Percentiles rank a stretch among this genome's conserved stretches.
phyloP scores from a whole-genome alignment of 2,888 invertebrate species.

The Nyleta sp. region DNA sequence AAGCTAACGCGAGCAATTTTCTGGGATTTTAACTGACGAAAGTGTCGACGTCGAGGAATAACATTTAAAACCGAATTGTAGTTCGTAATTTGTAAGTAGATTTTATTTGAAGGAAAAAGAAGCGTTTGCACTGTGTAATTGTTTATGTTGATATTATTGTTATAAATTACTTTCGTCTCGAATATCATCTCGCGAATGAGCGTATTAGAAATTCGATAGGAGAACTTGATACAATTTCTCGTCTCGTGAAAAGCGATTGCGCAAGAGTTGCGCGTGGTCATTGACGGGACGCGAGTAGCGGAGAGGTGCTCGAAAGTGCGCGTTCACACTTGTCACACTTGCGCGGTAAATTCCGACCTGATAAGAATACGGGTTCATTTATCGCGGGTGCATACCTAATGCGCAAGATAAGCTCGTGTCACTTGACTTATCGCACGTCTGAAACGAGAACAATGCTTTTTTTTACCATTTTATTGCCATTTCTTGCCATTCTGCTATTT shows the following conservation, averaged over 20 bases:
- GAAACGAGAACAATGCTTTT: too few relatives aligned
- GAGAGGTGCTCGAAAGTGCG: constrained; percentile 13
- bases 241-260: constrained; percentile 51
- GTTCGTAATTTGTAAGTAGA: too few relatives aligned
- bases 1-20: too few relatives aligned
- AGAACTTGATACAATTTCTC: constrained; percentile 59
- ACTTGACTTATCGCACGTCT: neutral
- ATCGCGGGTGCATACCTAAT: constrained; percentile 30
- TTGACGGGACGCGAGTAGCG: constrained; percentile 45
- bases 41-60: too few relatives aligned
- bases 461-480: too few relatives aligned
- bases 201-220: constrained; percentile 54
- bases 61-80: too few relatives aligned
- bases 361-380: constrained; percentile 43
- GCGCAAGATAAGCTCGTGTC: constrained; percentile 13
- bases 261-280: constrained; percentile 58
- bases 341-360: constrained; percentile 36
- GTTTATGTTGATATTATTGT: neutral
- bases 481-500: too few relatives aligned
- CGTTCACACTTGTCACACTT: constrained; percentile 37
- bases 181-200: constrained; percentile 25
- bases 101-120: neutral
- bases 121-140: neutral
- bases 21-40: too few relatives aligned
- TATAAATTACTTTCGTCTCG: constrained; percentile 4